A percentile compares a stretch with the other conserved stretches of the same genome.
phyloP scores from a whole-genome alignment of 2,113 vertebrate species.

The Syngnathus typhle region DNA sequence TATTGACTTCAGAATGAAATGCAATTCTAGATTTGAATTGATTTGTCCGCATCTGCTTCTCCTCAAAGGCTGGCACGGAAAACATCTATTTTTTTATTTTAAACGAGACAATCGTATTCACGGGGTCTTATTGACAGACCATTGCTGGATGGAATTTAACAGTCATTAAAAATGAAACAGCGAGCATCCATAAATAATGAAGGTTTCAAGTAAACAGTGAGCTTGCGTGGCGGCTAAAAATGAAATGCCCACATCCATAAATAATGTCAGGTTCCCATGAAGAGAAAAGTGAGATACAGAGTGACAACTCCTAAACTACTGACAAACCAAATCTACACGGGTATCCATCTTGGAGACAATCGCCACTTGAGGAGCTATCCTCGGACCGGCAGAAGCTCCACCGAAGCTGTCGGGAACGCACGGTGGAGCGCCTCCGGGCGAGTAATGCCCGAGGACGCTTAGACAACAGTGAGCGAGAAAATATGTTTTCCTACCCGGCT shows the following conservation, averaged over 20 bases:
- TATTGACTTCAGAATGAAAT: conserved; percentile 49
- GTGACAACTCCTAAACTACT: conserved; percentile 66
- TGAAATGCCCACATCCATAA: conserved; percentile 53
- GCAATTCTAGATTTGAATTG: conserved; percentile 48
- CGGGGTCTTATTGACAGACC: conserved; percentile 37
- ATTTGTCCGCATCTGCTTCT: conserved; percentile 44
- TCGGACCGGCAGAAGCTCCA: conserved; percentile 52
- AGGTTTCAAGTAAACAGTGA: conserved; percentile 54
- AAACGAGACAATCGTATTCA: conserved; percentile 22
- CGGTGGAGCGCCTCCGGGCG: conserved; percentile 44
- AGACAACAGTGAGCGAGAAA: conserved; percentile 58
- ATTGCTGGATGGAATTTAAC: conserved; percentile 56
- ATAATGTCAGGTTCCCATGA: conserved; percentile 49
- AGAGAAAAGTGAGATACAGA: conserved; percentile 40
- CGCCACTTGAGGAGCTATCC: conserved; percentile 60
- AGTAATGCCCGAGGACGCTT: conserved; percentile 54
- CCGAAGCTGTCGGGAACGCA: conserved; percentile 47
- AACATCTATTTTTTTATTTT: background rate
- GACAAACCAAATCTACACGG: conserved; percentile 68
- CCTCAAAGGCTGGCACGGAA: conserved; percentile 29
- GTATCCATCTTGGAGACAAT: conserved; percentile 57
- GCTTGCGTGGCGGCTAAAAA: conserved; percentile 47
- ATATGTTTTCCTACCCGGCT: conserved; percentile 65
- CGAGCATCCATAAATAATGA: conserved; percentile 64
- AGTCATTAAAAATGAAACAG: conserved; percentile 58